Percentiles rank a stretch among this genome's conserved stretches.
Evolutionary conservation across 37 sponge, comb jelly and placozoan genomes (phyloP).

Genomic region (Theonella swinhoei): DNA sequence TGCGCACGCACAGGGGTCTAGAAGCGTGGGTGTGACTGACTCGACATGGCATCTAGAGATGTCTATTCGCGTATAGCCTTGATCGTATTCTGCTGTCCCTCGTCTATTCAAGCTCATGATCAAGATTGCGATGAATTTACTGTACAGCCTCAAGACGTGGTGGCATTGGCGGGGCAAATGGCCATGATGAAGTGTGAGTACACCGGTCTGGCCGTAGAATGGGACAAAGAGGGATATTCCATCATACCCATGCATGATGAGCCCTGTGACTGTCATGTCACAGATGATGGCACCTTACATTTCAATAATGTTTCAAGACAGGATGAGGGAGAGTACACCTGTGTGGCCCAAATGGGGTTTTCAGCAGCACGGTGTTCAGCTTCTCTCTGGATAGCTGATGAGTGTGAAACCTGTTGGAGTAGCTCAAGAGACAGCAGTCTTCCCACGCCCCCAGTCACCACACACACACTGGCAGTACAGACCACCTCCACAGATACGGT

Average conservation of each 20-base stretch:
- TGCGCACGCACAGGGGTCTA: too few species aligned
- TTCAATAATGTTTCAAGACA: background rate
- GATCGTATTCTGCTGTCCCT: too few species aligned
- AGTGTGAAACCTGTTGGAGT: too few species aligned
- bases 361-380: background rate
- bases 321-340: conserved; percentile 6
- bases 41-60: too few species aligned
- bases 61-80: too few species aligned
- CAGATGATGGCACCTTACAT: background rate
- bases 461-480: too few species aligned
- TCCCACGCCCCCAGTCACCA: too few species aligned
- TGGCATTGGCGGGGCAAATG: background rate
- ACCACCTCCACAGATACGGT: too few species aligned
- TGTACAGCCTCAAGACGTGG: background rate
- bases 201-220: background rate
- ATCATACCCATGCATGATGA: background rate
- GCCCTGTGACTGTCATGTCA: conserved; percentile 6
- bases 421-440: too few species aligned
- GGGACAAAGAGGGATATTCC: background rate
- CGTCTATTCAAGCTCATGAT: too few species aligned
- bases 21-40: too few species aligned
- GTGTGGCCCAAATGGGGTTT: background rate
- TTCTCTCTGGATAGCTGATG: background rate
- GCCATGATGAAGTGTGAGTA: conserved; percentile 4
- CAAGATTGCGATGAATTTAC: too few species aligned